These are phyloP conservation scores for Parauchenoglanis ngamensis DNA, from an alignment of 2,797 vertebrate genomes.

Conservation along the genomic window DNA sequence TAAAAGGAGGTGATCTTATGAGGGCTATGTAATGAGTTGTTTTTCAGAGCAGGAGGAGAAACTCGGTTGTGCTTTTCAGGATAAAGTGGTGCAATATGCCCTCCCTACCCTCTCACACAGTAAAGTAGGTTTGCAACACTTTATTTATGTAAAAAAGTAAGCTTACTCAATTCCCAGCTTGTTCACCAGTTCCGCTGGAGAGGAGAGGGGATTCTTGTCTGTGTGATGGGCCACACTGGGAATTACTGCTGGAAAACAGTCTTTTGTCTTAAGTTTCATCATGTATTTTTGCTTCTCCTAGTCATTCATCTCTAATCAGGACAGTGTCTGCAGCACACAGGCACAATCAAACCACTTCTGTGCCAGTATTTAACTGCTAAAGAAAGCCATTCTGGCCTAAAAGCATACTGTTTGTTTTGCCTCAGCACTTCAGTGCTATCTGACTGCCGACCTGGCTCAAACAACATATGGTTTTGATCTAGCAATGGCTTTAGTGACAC, in stretches of 20 bases:
- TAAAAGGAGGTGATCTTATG: slow-evolving; percentile 20
- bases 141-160: background rate
- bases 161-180: slow-evolving; percentile 20
- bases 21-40: slow-evolving; percentile 15
- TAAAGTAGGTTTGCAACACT: slow-evolving; percentile 40
- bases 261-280: slow-evolving; percentile 34
- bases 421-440: slow-evolving; percentile 19
- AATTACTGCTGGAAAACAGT: slow-evolving; percentile 50
- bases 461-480: background rate
- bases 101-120: slow-evolving; percentile 27
- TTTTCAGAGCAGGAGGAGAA: background rate
- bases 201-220: slow-evolving; percentile 32
- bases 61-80: background rate
- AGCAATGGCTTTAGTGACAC: background rate
- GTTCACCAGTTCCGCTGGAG: slow-evolving; percentile 25
- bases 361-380: slow-evolving; percentile 39
- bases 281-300: slow-evolving; percentile 31
- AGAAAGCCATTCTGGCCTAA: slow-evolving; percentile 47
- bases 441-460: background rate
- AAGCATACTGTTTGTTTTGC: slow-evolving; percentile 4
- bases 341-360: slow-evolving; percentile 32
- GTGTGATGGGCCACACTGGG: slow-evolving; percentile 37
- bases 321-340: slow-evolving; percentile 30
- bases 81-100: slow-evolving; percentile 35
- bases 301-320: slow-evolving; percentile 56